Evolutionary conservation across 2,888 invertebrate genomes (phyloP), one percentile per base, ranked within the genome.

Genomic region (Aethes cnicana): DNA sequence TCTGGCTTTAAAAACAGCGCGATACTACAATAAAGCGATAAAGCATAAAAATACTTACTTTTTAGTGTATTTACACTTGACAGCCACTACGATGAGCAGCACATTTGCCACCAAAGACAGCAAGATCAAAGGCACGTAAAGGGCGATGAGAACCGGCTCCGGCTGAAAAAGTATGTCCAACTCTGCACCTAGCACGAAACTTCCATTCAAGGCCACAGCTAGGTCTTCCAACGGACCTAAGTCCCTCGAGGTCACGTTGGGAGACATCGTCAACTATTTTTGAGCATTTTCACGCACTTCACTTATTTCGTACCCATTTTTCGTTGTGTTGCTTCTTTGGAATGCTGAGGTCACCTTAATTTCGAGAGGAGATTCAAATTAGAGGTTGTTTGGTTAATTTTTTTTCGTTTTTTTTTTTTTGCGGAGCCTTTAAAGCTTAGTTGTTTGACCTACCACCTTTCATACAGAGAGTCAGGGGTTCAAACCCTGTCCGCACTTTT

Each of bases 21-120:
- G n/a, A n/a, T n/a, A n/a, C n/a, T n/a, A n/a, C n/a, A n/a, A n/a
- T n/a, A n/a, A n/a, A n/a, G n/a, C n/a, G n/a, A n/a, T n/a, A n/a
- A n/a, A n/a, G n/a, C n/a, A n/a, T 30, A n/a, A 7, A n/a, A 17
- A 26, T 37, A 77, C 91, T 90, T 79, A 93, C 94, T 92, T 94
- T 66, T 93, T 90, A 66, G 93, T 92, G 62, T 93, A 93, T 57
- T 93, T 91, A 66, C 92, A 93, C 65, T 93, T 93, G 54, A 93
- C 90, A 42, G 94, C 93, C 0, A 94, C 92, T 2, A 92, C 81
- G 46, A 94, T 93, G 1, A 94, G 91, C 6, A 94, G 77, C n/a
- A 91, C 81, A 64, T 94, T 94, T 2, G 93, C 92, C 4, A 91
- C 76, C 12, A 93, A 73, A 0, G 94, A 93, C 36, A 93, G 64